Base-by-base conservation (phyloP, 2,797 vertebrate genomes). In the Lepilemur ruficaudatus region DNA sequence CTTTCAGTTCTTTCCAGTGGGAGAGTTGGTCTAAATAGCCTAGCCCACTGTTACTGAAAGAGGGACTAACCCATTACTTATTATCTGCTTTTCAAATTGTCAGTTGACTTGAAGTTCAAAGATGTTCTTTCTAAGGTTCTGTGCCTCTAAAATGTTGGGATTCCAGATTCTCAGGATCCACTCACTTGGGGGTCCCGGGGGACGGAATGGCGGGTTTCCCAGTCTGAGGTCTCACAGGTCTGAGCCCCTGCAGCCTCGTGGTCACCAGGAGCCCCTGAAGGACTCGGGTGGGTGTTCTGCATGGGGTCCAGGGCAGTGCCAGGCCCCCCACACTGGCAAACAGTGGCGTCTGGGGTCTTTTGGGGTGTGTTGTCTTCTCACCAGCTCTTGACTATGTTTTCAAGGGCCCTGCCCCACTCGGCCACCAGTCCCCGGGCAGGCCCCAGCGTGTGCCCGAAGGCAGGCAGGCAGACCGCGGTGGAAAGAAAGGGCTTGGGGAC, bases 381-480 rank as follows among this genome's bases (percentile, higher is more conserved):
- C 8, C 32, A 7, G 43, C 52, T 52, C 46, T 23, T 15, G n/a
- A 4, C 55, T 48, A 4, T 8, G 35, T 63, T 43, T 50, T 55
- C 10, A 23, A 75, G 28, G 32, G 12, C 63, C 22, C 48, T 59
- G 12, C 17, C 30, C 23, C 0, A 2, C 67, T 63, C 38, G 10
- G 30, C 22, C 30, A 25, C 22, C 20, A 46, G 67, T 17, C 48
- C 30, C 1, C 0, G 25, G 46, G 69, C 46, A 70, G 79, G 72
- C 38, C 28, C 18, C 1, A 1, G 88, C 0, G 1, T 7, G 86
- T 46, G 41, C 69, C 32, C 22, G 35, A 20, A 86, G 81, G 35
- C 4, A 13, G 59, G n/a, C 52, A 50, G 30, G 28, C 4, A 3
- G 43, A 10, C 15, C 20, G 3, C 0, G 2, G 5, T 0, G 20